Conservation (phyloP, 1,140 invertebrate genomes). For the Drosophila bifasciata region DNA sequence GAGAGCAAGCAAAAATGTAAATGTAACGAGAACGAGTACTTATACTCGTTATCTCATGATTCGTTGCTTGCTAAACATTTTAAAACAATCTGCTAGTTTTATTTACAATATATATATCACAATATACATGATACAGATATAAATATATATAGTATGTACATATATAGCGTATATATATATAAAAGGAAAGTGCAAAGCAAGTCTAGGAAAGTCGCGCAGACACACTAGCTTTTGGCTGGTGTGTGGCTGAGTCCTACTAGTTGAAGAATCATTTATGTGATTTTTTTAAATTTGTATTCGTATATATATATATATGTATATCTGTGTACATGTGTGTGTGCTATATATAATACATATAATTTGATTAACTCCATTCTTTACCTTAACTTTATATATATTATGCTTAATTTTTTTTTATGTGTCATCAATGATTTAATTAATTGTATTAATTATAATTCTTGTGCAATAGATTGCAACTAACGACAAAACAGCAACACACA, state of each 20-base stretch:
- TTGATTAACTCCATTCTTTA: slow-evolving; percentile 11
- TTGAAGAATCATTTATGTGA: slow-evolving; percentile 35
- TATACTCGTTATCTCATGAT: too few relatives aligned
- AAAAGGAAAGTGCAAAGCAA: slow-evolving; percentile 6
- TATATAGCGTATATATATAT: slow-evolving; percentile 1
- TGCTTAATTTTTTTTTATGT: slow-evolving; percentile 44
- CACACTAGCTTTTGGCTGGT: too few relatives aligned
- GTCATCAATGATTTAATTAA: slow-evolving; percentile 60
- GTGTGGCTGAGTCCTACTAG: too few relatives aligned
- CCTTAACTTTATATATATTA: slow-evolving; percentile 35
- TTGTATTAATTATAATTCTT: slow-evolving; percentile 73
- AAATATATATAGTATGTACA: background rate
- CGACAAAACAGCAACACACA: slow-evolving; percentile 55
- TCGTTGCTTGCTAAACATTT: slow-evolving; percentile 26
- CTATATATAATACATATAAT: slow-evolving; percentile 31
- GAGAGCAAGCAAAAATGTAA: background rate
- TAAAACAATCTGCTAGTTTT: slow-evolving; percentile 48
- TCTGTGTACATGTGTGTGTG: slow-evolving; percentile 29
- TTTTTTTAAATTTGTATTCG: slow-evolving; percentile 43
- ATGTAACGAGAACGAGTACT: background rate
- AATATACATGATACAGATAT: slow-evolving; percentile 4
- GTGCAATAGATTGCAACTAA: slow-evolving; percentile 74
- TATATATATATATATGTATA: slow-evolving; percentile 31
- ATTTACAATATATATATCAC: slow-evolving; percentile 40
- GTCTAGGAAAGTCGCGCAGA: too few relatives aligned